Conservation (phyloP, 2,888 invertebrate genomes). For the Chymomyza amoena region DNA sequence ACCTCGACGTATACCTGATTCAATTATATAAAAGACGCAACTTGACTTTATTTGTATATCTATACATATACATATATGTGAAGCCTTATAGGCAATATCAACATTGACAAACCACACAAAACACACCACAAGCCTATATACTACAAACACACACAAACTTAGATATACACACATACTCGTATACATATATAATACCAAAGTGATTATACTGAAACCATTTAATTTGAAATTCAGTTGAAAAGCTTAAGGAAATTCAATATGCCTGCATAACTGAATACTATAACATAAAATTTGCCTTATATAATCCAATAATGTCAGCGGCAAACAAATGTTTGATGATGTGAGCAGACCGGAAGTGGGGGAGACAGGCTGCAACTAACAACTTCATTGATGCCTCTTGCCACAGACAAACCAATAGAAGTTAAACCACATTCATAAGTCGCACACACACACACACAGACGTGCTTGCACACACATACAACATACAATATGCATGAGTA, state of each 20-base stretch:
- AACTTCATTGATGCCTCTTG: constrained; percentile 65
- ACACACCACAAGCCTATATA: too few species aligned
- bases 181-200: neutral
- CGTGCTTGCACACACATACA: constrained; percentile 15
- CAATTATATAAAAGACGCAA: neutral
- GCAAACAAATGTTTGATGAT: neutral
- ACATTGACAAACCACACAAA: neutral
- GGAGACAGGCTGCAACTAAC: constrained; percentile 38
- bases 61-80: neutral
- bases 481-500: constrained; percentile 10
- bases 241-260: constrained; percentile 41
- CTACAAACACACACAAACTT: neutral
- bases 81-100: neutral
- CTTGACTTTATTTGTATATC: neutral
- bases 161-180: neutral
- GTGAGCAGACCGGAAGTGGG: neutral
- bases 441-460: constrained; percentile 42
- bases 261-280: constrained; percentile 35
- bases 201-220: neutral
- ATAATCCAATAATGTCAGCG: constrained; percentile 70
- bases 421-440: constrained; percentile 69
- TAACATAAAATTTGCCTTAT: constrained; percentile 67
- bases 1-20: neutral
- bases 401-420: constrained; percentile 64
- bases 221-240: constrained; percentile 16